Conservation (phyloP, 2,888 invertebrate species). For the Brassicogethes aeneus region DNA sequence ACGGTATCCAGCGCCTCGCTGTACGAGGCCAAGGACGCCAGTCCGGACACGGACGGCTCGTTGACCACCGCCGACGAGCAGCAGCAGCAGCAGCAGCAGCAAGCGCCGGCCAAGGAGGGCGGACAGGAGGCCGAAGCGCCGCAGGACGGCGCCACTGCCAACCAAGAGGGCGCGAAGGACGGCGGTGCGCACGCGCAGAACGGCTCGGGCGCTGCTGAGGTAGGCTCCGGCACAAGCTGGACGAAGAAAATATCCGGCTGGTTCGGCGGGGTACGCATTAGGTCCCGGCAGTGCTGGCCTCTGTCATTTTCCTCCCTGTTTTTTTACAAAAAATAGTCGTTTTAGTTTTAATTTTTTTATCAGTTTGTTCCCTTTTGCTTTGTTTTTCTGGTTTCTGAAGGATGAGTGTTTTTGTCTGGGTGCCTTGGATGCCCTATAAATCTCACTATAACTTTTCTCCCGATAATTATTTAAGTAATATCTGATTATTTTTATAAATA, state of each 20-base stretch:
- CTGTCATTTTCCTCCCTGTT: slow-evolving; percentile 23
- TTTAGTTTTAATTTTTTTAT: slow-evolving; percentile 13
- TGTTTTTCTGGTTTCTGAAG: slow-evolving; percentile 5
- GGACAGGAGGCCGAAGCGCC: slow-evolving; percentile 47
- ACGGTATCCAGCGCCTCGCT: slow-evolving; percentile 78
- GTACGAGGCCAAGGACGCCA: slow-evolving; percentile 61
- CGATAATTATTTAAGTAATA: too few relatives aligned
- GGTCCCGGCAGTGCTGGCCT: slow-evolving; percentile 31
- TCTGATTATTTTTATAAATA: too few relatives aligned
- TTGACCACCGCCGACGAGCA: slow-evolving; percentile 23
- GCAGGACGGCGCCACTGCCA: slow-evolving; percentile 14
- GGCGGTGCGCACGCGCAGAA: slow-evolving; percentile 28
- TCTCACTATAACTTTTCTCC: too few relatives aligned
- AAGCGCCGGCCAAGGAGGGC: slow-evolving; percentile 38
- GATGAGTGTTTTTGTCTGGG: slow-evolving; percentile 2
- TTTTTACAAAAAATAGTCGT: slow-evolving; percentile 10
- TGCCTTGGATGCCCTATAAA: background rate
- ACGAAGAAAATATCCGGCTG: slow-evolving; percentile 43
- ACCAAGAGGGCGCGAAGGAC: slow-evolving; percentile 18
- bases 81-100: slow-evolving; percentile 36
- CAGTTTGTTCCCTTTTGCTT: slow-evolving; percentile 17
- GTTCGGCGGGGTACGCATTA: slow-evolving; percentile 44
- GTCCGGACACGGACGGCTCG: slow-evolving; percentile 25
- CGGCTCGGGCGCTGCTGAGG: slow-evolving; percentile 34
- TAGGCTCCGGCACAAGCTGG: slow-evolving; percentile 42